Conservation (phyloP, 2,113 vertebrate genomes). For the Lepisosteus osseus region DNA sequence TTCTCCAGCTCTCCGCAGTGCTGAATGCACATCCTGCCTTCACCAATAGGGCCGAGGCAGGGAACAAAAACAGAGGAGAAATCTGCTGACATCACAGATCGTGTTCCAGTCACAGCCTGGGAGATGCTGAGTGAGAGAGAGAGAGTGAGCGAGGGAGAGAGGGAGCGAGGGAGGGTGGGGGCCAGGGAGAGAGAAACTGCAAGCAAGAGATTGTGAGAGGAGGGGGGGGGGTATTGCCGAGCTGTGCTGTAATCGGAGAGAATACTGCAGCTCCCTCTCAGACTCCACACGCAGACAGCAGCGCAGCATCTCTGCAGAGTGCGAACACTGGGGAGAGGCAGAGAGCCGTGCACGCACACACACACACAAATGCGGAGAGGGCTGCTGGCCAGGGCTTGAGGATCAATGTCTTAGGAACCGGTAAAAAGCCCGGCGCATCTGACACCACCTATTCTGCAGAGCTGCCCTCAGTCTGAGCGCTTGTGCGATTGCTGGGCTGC, state of each 20-base stretch:
- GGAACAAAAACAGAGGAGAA: constrained; percentile 50
- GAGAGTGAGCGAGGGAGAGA: not conserved
- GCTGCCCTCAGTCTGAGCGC: constrained; percentile 5
- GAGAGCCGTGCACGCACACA: not conserved
- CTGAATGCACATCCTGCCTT: constrained; percentile 30
- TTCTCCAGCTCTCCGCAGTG: constrained; percentile 43
- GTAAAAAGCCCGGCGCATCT: too few relatives aligned
- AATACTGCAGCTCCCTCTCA: constrained; percentile 62
- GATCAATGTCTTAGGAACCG: too few relatives aligned
- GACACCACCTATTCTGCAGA: too few relatives aligned
- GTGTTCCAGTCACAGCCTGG: constrained; percentile 58
- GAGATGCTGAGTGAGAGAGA: constrained; percentile 14
- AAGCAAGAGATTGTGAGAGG: constrained; percentile 5
- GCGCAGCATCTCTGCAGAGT: constrained; percentile 22
- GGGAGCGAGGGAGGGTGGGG: constrained; percentile 7
- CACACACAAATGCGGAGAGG: not conserved
- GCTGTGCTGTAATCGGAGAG: constrained; percentile 42
- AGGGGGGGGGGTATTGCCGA: constrained; percentile 24
- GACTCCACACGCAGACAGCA: constrained; percentile 37
- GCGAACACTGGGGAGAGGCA: constrained; percentile 24
- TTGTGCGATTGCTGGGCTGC: constrained; percentile 54
- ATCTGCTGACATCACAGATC: constrained; percentile 72
- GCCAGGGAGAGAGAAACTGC: constrained; percentile 1
- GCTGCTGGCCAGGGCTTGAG: not conserved
- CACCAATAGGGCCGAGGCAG: constrained; percentile 42